Evolutionary conservation across 64 coral and sea anemone genomes (phyloP), one percentile per base, ranked within the genome.

Genomic region (Porites lutea): DNA sequence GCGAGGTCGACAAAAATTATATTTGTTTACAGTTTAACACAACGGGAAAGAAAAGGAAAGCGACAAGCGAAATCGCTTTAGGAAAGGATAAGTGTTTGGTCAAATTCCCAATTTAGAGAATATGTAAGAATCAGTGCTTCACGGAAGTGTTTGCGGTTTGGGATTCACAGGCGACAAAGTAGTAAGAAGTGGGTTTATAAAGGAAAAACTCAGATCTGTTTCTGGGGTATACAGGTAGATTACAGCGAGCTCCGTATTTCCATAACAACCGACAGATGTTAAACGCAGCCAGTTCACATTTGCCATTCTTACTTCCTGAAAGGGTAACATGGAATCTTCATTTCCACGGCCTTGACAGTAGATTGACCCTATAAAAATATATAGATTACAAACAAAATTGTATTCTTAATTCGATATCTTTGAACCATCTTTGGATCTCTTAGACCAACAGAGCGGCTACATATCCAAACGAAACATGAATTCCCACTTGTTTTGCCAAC

Each of bases 11-110:
- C 16, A 50, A 69, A 84, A 68, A 47, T 47, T 84, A 47, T 84
- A 68, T 84, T 84, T 84, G 63, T 69, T 84, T 84, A 69, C 62
- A 84, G 47, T 84, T 84, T 70, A 67, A 84, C 81, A 22, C 81
- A 48, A 43, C 10, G 10, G 59, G 19, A 22, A 45, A 16, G n/a
- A 22, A 48, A 14, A 67, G 11, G 43, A 76, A 18, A 51, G n/a
- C 16, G 73, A 76, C 47, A 70, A 22, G n/a, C 6, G 11, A 70
- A 70, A 23, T 48, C 46, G 45, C 47, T 51, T 15, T 1, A 7
- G 15, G 73, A 16, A 51, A 76, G 13, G 13, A 19, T 4, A 4
- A 65, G 62, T 65, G 54, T 57, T 12, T 57, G 54, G 54, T 57
- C 54, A 12, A 57, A 7, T 57, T 57, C 62, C 18, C 62, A 19